phyloP scores from a whole-genome alignment of 2,888 invertebrate genomes.

The Lutraria lutraria region DNA sequence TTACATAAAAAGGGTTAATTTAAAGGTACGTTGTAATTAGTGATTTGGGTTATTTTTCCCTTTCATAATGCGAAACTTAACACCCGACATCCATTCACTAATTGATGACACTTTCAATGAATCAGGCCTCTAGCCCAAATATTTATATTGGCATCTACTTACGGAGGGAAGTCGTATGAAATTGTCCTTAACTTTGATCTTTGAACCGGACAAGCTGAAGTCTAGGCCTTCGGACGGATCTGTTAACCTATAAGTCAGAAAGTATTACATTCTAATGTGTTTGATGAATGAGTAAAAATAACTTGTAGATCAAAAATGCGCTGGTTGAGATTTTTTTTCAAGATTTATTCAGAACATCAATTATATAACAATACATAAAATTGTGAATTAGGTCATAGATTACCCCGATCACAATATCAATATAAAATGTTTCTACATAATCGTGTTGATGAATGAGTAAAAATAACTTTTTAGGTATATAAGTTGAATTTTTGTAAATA shows the following conservation, averaged over 20 bases:
- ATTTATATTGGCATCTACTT: slow-evolving; percentile 19
- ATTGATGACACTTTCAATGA: slow-evolving; percentile 13
- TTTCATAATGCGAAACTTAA: neutral
- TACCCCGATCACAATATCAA: no score
- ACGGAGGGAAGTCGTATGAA: neutral
- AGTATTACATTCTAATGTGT: no score
- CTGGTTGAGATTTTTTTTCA: no score
- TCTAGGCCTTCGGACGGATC: neutral
- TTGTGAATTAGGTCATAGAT: no score
- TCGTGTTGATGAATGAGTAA: no score
- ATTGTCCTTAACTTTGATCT: neutral
- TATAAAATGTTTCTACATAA: no score
- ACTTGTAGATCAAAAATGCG: no score
- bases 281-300: no score
- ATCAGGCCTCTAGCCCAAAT: neutral
- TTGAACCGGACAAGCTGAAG: neutral
- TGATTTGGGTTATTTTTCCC: neutral
- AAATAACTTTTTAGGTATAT: no score
- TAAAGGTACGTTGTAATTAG: neutral
- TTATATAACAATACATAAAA: no score
- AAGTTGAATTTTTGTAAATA: no score
- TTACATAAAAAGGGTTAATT: neutral
- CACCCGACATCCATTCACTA: neutral
- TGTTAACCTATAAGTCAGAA: neutral
- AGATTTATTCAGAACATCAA: no score